Percentiles rank a stretch among this genome's conserved stretches.
phyloP scores from a whole-genome alignment of 1,140 invertebrate species.

The Pseudomyrmex sp. region DNA sequence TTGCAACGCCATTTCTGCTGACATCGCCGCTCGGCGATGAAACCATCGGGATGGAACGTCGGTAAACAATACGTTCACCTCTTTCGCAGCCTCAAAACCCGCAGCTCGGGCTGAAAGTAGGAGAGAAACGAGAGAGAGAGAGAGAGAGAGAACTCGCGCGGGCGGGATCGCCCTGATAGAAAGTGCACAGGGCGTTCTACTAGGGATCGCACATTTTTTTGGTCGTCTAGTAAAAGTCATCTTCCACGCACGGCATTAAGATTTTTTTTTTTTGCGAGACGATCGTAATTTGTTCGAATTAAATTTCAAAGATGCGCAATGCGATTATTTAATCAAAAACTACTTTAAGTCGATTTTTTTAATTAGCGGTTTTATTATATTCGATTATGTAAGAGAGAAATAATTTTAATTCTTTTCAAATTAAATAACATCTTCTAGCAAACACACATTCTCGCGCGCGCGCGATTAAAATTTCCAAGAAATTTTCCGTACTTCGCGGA shows the following conservation, averaged over 20 bases:
- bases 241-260: no score
- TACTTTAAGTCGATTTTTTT: no score
- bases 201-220: slow-evolving; percentile 11
- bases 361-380: no score
- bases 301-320: no score
- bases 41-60: slow-evolving; percentile 77
- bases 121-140: slow-evolving; percentile 16
- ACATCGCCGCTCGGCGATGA: slow-evolving; percentile 71
- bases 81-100: slow-evolving; percentile 66
- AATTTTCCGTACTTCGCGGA: no score
- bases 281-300: background rate
- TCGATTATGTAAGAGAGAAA: no score
- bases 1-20: slow-evolving; percentile 76
- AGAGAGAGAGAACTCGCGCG: slow-evolving; percentile 2
- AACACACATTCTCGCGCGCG: no score
- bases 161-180: background rate
- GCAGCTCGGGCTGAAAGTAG: slow-evolving; percentile 41
- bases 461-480: no score
- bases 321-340: no score
- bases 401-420: background rate
- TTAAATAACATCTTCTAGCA: background rate
- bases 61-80: slow-evolving; percentile 78
- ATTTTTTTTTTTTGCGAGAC: background rate
- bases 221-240: background rate
- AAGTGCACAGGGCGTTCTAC: slow-evolving; percentile 21